Conservation (phyloP, 2,113 vertebrate genomes). For the Carollia perspicillata region DNA sequence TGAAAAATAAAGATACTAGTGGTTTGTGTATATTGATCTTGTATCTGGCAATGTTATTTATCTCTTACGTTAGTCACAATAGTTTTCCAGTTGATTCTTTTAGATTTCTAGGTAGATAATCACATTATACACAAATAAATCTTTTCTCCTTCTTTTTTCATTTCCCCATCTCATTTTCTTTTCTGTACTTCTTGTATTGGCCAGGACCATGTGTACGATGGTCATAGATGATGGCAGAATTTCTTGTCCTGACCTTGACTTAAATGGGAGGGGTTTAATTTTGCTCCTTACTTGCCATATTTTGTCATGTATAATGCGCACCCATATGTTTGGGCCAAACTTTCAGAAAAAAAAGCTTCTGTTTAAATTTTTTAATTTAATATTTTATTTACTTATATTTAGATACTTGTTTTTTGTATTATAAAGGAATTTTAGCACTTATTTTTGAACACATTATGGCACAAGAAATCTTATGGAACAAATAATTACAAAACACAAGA, state of each 20-base stretch:
- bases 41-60: background rate
- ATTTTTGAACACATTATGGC: no score
- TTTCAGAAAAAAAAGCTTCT: no score
- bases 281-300: background rate
- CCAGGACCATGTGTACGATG: background rate
- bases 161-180: background rate
- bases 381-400: no score
- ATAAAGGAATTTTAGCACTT: no score
- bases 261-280: background rate
- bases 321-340: no score
- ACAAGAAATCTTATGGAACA: no score
- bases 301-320: background rate
- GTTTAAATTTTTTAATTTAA: no score
- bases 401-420: no score
- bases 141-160: background rate
- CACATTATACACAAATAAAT: background rate
- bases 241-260: background rate
- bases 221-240: background rate
- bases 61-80: background rate
- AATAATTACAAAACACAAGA: no score
- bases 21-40: background rate
- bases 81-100: conserved; percentile 20
- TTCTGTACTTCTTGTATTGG: background rate
- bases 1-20: conserved; percentile 8
- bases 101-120: background rate